These are phyloP conservation scores for Phylloscopus collybita DNA, from an alignment of 2,797 vertebrate genomes.

Conservation along the genomic window DNA sequence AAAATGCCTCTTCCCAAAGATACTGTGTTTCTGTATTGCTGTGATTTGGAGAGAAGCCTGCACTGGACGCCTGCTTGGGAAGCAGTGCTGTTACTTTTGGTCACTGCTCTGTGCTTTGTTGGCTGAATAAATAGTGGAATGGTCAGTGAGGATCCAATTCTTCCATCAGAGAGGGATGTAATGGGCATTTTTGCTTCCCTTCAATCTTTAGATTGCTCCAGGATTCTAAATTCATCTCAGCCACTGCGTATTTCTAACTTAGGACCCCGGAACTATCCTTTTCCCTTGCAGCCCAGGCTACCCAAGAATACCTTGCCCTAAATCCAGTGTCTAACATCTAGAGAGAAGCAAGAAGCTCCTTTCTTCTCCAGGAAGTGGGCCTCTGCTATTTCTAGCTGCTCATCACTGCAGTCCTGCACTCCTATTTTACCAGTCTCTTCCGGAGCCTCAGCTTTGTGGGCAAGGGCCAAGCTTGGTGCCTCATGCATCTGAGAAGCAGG, in stretches of 20 bases:
- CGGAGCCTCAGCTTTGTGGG: neutral
- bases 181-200: neutral
- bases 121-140: neutral
- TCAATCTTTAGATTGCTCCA: neutral
- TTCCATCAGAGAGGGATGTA: neutral
- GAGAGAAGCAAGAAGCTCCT: neutral
- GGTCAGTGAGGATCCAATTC: neutral
- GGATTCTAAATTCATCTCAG: neutral
- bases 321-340: accelerated
- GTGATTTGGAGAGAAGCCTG: neutral
- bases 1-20: neutral
- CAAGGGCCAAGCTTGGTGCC: neutral
- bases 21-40: accelerated
- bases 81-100: neutral
- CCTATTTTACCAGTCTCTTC: neutral
- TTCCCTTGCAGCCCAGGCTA: neutral
- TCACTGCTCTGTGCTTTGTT: neutral
- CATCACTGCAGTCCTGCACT: accelerated
- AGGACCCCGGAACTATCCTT: neutral
- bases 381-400: neutral
- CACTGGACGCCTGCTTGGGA: neutral
- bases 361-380: neutral
- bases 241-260: neutral
- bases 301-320: neutral
- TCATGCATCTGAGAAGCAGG: neutral